Evolutionary conservation across 2,113 vertebrate species (phyloP).

Genomic region (Nyctibius bracteatus): DNA sequence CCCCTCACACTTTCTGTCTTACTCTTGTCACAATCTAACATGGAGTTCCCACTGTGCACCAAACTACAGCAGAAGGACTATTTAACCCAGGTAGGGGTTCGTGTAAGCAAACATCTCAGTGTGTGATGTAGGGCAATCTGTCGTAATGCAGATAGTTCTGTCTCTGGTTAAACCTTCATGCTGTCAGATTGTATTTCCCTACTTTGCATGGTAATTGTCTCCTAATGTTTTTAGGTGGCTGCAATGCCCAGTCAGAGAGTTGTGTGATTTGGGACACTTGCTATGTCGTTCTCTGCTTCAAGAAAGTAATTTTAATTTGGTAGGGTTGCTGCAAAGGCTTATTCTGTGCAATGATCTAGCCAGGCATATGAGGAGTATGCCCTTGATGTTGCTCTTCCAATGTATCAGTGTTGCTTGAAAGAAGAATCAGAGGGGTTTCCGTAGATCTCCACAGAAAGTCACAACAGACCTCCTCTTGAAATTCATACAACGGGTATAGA

Average conservation of each 20-base stretch:
- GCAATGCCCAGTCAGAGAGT: neutral
- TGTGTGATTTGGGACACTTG: neutral
- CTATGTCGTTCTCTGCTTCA: neutral
- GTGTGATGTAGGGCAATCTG: neutral
- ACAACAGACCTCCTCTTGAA: neutral
- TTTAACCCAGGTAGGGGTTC: neutral
- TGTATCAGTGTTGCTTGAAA: neutral
- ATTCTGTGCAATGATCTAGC: neutral
- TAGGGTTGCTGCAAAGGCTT: neutral
- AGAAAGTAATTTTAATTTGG: neutral
- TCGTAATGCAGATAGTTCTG: neutral
- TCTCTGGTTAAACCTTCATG: neutral
- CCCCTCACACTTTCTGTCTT: neutral
- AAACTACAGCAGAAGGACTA: neutral
- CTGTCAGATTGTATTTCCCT: neutral
- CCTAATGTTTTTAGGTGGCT: neutral
- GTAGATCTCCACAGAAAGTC: neutral
- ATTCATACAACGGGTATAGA: neutral
- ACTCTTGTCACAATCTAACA: neutral
- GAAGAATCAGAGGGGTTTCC: neutral
- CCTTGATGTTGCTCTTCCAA: neutral
- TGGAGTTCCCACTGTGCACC: neutral
- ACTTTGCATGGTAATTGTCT: neutral
- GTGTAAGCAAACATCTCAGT: rapidly evolving
- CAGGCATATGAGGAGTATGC: neutral